phyloP scores from a whole-genome alignment of 2,888 invertebrate species.

The Papilio protenor region DNA sequence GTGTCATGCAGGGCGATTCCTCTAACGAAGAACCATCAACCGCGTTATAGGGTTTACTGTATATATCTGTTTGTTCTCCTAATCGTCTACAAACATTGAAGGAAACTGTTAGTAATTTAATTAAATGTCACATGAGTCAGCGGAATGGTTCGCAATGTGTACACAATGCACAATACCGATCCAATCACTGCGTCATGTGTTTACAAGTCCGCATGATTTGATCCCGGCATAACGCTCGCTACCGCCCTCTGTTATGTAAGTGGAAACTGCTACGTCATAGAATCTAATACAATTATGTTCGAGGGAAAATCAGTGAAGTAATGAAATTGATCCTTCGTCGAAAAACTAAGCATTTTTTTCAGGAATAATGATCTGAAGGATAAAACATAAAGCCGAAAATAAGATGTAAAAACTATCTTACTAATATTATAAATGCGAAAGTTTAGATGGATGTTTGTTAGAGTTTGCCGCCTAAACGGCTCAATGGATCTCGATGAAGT shows the following conservation, averaged over 20 bases:
- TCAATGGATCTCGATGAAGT: no score
- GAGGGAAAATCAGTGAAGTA: constrained; percentile 12
- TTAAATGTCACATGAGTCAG: constrained; percentile 10
- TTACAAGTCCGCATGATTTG: constrained; percentile 35
- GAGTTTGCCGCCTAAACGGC: no score
- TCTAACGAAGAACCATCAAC: no score
- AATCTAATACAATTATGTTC: constrained; percentile 31
- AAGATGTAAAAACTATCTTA: neutral
- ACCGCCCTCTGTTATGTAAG: constrained; percentile 19
- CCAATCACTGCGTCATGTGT: constrained; percentile 34
- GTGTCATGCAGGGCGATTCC: no score
- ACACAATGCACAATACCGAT: constrained; percentile 29
- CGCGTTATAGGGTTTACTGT: neutral
- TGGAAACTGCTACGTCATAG: constrained; percentile 21
- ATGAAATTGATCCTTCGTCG: constrained; percentile 1
- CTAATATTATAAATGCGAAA: no score
- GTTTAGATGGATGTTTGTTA: no score
- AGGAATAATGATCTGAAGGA: no score
- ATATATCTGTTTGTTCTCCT: neutral
- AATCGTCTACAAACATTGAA: constrained; percentile 11
- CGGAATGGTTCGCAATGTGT: constrained; percentile 8
- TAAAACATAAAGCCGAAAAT: neutral
- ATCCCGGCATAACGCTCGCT: constrained; percentile 14
- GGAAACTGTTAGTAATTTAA: constrained; percentile 11
- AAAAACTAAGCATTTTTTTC: neutral